These are phyloP conservation scores for Argentina silus DNA, from an alignment of 2,797 vertebrate genomes.

Conservation along the genomic window DNA sequence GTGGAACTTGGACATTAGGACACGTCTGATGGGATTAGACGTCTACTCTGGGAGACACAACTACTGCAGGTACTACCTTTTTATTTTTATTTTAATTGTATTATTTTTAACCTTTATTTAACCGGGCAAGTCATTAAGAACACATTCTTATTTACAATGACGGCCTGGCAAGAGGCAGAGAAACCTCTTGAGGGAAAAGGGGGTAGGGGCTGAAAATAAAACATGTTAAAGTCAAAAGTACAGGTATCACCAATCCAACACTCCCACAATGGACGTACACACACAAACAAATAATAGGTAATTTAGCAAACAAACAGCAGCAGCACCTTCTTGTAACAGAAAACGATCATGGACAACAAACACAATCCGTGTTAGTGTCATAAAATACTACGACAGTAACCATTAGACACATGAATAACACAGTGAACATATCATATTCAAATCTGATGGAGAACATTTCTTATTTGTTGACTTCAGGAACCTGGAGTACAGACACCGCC, in stretches of 20 bases:
- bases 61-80: constrained; percentile 75
- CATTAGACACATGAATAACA: neutral
- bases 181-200: neutral
- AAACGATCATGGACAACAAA: too few relatives aligned
- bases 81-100: neutral
- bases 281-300: too few relatives aligned
- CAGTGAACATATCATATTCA: neutral
- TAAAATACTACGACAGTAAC: too few relatives aligned
- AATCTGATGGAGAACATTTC: neutral
- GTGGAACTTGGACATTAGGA: constrained; percentile 57
- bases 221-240: too few relatives aligned
- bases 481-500: constrained; percentile 55
- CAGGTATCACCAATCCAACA: too few relatives aligned
- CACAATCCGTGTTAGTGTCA: too few relatives aligned
- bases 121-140: neutral
- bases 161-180: neutral
- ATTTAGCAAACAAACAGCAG: too few relatives aligned
- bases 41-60: constrained; percentile 65
- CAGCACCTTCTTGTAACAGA: too few relatives aligned
- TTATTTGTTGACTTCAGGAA: constrained; percentile 56
- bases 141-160: neutral
- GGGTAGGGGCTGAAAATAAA: too few relatives aligned
- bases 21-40: constrained; percentile 36
- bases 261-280: too few relatives aligned
- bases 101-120: neutral